A percentile compares a stretch with the other conserved stretches of the same genome.
Conservation (phyloP, 2,888 invertebrate genomes). For the Heliconius sara region DNA sequence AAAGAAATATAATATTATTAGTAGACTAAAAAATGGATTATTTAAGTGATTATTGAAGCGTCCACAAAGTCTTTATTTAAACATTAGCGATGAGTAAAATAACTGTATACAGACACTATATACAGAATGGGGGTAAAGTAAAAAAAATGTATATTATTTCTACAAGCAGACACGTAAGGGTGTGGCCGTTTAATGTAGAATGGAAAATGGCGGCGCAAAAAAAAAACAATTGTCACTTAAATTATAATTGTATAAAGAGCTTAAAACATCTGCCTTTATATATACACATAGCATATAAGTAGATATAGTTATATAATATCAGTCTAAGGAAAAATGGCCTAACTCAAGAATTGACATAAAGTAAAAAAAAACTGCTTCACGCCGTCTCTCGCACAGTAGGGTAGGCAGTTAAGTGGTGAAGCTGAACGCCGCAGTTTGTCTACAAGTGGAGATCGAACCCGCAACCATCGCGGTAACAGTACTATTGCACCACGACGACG, state of each 20-base stretch:
- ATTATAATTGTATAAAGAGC: background rate
- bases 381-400: background rate
- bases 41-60: no score
- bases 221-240: slow-evolving; percentile 5
- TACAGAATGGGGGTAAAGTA: background rate
- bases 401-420: background rate
- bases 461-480: background rate
- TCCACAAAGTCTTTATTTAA: background rate
- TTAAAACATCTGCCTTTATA: slow-evolving; percentile 5
- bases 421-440: background rate
- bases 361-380: background rate
- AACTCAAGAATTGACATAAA: background rate
- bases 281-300: background rate
- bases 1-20: no score
- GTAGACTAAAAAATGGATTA: no score
- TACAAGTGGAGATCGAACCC: background rate
- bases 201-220: background rate
- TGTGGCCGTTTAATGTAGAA: background rate
- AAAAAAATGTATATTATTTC: background rate
- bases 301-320: background rate
- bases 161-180: background rate
- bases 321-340: background rate
- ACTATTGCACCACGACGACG: no score
- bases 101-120: no score
- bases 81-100: no score